Percentiles rank a stretch among this genome's conserved stretches.
Evolutionary conservation across 2,113 vertebrate genomes (phyloP).

Genomic region (Callaeas wilsoni): DNA sequence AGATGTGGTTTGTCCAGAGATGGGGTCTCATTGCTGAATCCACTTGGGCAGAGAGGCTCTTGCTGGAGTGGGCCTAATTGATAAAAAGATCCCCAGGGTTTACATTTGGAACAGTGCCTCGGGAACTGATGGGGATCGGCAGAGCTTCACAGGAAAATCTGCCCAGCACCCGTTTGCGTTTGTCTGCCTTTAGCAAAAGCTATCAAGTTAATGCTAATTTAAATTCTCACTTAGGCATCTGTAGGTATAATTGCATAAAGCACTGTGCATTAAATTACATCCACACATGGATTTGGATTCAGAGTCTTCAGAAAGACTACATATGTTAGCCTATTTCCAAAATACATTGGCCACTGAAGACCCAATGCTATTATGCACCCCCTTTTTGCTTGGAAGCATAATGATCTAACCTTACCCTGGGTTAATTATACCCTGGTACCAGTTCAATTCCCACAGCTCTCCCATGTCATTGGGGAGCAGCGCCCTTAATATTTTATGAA

Average conservation of each 20-base stretch:
- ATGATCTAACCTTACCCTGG: neutral
- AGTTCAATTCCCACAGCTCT: neutral
- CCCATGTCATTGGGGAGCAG: neutral
- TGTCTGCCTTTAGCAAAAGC: conserved; percentile 14
- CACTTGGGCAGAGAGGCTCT: neutral
- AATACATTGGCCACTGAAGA: neutral
- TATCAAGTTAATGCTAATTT: conserved; percentile 30
- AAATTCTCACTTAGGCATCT: conserved; percentile 37
- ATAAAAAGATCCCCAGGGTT: neutral
- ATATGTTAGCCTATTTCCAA: neutral
- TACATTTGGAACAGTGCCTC: neutral
- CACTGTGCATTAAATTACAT: conserved; percentile 24
- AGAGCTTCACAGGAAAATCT: conserved; percentile 25
- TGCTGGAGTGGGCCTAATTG: neutral
- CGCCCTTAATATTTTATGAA: neutral
- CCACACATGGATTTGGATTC: neutral
- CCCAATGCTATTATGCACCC: neutral
- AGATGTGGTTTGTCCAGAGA: neutral
- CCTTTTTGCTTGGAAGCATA: neutral
- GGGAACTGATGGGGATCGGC: neutral
- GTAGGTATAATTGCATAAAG: conserved; percentile 42
- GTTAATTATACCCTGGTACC: neutral
- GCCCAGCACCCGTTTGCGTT: neutral
- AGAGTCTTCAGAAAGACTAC: neutral
- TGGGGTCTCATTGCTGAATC: neutral